Base-by-base conservation (phyloP, 2,888 invertebrate species). In the Ethmia dodecea region DNA sequence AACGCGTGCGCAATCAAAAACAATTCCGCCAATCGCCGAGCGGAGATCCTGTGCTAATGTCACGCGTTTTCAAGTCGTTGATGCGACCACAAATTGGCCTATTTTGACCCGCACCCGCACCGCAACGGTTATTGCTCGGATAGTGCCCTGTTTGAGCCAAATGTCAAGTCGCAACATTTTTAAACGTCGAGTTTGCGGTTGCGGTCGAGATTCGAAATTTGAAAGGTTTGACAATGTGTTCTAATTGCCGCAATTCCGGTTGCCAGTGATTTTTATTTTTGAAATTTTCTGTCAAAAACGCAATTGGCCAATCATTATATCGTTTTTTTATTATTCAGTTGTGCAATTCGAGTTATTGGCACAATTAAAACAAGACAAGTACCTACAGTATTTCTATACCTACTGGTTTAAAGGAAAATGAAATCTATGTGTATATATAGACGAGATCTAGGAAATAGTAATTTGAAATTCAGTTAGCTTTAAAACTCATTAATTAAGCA, bases 41-140 rank as follows among this genome's bases (percentile, higher is more conserved):
- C 69, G 61, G 49, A 71, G 67, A 68, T 71, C 69, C 75, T 71
- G 66, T 49, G 71, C 51, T 70, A 73, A 74, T 69, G 67, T 68
- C 69, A 60, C 58, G 56, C 50, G 55, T 62, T 61, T 59, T 52
- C 61, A 53, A 61, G 59, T 58, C 58, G 59, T 60, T 55, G 51
- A 33, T 38, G 41, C 42, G 42, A 62, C 72, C 72, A 48, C 71
- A 68, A 67, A 71, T 60, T 66, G 69, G 55, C 47, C 59, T 62
- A 58, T 61, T 61, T 58, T 56, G 56, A 54, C 60, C 62, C 55
- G 26, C 11, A 11, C 42, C 45, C 47, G 32, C 43, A 60, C 64
- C 64, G 49, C 61, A 60, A 52, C 56, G 49, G 52, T 59, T 57
- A 60, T 59, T 54, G 49, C 54, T 45, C 37, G 43, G 43, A 49